Percentiles rank a stretch among this genome's conserved stretches.
Conservation (phyloP, 2,113 vertebrate genomes). For the Crotalus tigris region DNA sequence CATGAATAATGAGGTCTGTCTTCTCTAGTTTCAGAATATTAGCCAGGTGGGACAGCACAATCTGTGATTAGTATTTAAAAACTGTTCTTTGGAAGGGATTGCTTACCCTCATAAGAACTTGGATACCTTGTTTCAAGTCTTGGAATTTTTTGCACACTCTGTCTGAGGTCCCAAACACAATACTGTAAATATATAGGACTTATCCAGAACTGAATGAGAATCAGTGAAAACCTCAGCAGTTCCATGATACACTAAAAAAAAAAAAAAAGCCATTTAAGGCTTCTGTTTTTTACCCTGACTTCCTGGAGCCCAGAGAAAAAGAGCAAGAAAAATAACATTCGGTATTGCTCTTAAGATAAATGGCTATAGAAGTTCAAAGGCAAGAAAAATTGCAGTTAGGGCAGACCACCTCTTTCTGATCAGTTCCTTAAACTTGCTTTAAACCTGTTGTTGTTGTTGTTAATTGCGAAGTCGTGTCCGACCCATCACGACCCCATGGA, state of each 20-base stretch:
- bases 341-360: not conserved
- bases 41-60: not conserved
- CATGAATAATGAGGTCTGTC: too few relatives aligned
- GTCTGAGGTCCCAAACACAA: constrained; percentile 74
- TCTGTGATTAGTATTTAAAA: not conserved
- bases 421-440: too few relatives aligned
- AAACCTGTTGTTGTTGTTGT: too few relatives aligned
- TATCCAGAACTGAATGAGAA: constrained; percentile 84
- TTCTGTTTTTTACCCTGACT: not conserved
- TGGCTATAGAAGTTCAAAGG: not conserved
- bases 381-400: not conserved
- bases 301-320: too few relatives aligned
- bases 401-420: not conserved
- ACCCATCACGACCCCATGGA: too few relatives aligned
- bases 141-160: constrained; percentile 79
- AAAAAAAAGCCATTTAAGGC: not conserved
- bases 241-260: constrained; percentile 73
- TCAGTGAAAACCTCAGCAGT: constrained; percentile 76
- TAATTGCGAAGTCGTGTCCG: too few relatives aligned
- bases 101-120: constrained; percentile 81
- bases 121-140: constrained; percentile 81
- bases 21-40: not conserved
- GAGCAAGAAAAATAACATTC: not conserved
- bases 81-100: not conserved
- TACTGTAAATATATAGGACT: constrained; percentile 72